Base-by-base conservation (phyloP, 92 coral and sea anemone genomes). In the Blastomussa wellsi region DNA sequence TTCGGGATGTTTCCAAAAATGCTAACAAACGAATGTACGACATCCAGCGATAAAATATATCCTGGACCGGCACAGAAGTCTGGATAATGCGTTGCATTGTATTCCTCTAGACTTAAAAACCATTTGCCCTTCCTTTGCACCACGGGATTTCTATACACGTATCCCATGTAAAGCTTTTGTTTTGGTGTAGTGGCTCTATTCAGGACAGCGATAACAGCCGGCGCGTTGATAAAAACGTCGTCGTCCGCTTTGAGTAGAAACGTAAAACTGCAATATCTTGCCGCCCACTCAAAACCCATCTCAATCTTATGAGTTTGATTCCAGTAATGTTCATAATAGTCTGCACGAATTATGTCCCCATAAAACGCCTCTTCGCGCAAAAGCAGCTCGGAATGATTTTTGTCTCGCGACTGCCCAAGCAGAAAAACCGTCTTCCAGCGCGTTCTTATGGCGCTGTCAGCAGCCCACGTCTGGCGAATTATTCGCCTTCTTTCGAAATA, bases 231-330 rank as follows among this genome's bases (percentile, higher is more conserved):
- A 60, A 83, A 83, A 24, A 83, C 87, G 31, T 83, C 87, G 66
- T 83, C 87, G 62, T 83, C 87, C 20, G 87, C 74, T 59, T 83
- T 83, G 57, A 83, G 74, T 7, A 83, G 74, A 44, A 73, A 83
- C 9, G 72, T 31, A 41, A 83, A 83, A 33, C 42, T 59, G 49
- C 87, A 83, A 47, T 83, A 83, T 62, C 41, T 74, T 0, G 79
- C 87, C 1, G 87, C 87, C 87, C 87, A 83, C 78, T 83, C 87
- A 32, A 83, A 83, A 36, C 87, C 87, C 80, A 75, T 73, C 36
- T 83, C 80, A n/a, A 83, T 41, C 87, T 83, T 83, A 20, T 74
- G 74, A 10, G 81, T 75, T 42, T 74, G 79, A 29, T 83, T 83
- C 81, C 80, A 74, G 73, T 73, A 83, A 36, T 83, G 49, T 76